Conservation (phyloP, 1,140 invertebrate genomes). For the Eriocheir sinensis region DNA sequence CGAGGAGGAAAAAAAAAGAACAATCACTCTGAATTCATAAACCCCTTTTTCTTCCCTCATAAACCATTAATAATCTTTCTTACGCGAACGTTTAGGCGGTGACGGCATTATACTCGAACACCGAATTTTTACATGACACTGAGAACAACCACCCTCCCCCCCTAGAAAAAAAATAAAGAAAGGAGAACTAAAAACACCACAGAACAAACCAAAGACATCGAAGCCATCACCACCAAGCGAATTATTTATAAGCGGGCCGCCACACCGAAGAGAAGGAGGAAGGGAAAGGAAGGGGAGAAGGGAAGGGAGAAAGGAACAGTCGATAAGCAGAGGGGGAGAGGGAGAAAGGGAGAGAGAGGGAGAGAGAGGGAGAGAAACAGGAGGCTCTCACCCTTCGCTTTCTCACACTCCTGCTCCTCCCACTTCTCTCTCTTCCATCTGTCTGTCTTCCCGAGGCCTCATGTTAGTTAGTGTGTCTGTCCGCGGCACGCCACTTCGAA, state of each 20-base stretch:
- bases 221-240: conserved; percentile 42
- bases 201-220: neutral
- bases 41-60: neutral
- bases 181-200: neutral
- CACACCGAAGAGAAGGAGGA: neutral
- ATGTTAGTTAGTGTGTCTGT: neutral
- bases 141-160: too few species aligned
- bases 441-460: neutral
- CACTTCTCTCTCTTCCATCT: conserved; percentile 34
- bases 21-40: neutral
- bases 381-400: conserved; percentile 40
- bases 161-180: too few species aligned
- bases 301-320: conserved; percentile 15
- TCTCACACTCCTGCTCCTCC: conserved; percentile 57
- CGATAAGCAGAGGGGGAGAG: neutral
- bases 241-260: conserved; percentile 42
- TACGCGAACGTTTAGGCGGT: neutral
- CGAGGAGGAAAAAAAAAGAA: neutral
- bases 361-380: neutral
- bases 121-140: too few species aligned
- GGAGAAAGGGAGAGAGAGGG: conserved; percentile 33
- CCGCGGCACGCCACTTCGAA: too few species aligned
- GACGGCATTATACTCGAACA: neutral
- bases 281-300: neutral
- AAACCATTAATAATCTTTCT: neutral